Evolutionary conservation across 2,888 invertebrate genomes (phyloP).

Genomic region (Drosophila tripunctata): DNA sequence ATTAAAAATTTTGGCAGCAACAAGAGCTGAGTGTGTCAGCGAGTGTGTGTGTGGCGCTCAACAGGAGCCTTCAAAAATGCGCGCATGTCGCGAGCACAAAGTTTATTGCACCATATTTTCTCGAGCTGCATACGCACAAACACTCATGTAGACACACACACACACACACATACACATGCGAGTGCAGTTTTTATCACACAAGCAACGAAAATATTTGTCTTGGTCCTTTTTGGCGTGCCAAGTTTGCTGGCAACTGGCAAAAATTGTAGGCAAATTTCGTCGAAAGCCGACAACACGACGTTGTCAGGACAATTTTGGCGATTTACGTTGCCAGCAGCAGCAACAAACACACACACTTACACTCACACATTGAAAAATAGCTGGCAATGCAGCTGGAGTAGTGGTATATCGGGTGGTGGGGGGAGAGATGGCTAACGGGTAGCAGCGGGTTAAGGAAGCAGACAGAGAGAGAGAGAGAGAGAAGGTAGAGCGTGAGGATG

Average conservation of each 20-base stretch:
- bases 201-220: slow-evolving; percentile 66
- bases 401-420: not conserved
- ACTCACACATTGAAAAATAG: slow-evolving; percentile 61
- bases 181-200: slow-evolving; percentile 60
- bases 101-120: slow-evolving; percentile 65
- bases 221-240: slow-evolving; percentile 56
- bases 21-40: slow-evolving; percentile 15
- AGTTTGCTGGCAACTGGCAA: slow-evolving; percentile 55
- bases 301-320: slow-evolving; percentile 62
- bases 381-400: slow-evolving; percentile 31
- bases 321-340: slow-evolving; percentile 62
- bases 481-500: not conserved
- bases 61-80: slow-evolving; percentile 71
- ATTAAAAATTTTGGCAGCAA: slow-evolving; percentile 70
- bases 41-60: slow-evolving; percentile 30
- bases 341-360: slow-evolving; percentile 26
- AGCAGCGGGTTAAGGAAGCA: no score
- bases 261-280: slow-evolving; percentile 72
- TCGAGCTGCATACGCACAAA: slow-evolving; percentile 47
- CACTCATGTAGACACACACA: slow-evolving; percentile 26
- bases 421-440: not conserved
- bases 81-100: slow-evolving; percentile 64
- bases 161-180: slow-evolving; percentile 8
- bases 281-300: slow-evolving; percentile 65
- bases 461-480: not conserved